A percentile compares a stretch with the other conserved stretches of the same genome.
Evolutionary conservation across 2,113 vertebrate species (phyloP).

Genomic region (Vimba vimba): DNA sequence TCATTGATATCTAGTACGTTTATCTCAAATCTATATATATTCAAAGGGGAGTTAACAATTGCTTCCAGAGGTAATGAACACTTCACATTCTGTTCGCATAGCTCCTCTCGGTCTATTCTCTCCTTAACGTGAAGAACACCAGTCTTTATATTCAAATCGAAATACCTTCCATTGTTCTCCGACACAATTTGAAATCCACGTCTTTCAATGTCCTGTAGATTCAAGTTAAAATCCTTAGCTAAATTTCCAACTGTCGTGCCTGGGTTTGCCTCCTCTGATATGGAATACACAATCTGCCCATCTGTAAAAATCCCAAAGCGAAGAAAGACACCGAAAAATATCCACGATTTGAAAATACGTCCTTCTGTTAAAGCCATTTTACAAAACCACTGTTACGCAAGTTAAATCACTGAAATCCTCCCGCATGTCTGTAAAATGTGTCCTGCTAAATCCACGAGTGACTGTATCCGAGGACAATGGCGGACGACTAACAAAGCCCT

Average conservation of each 20-base stretch:
- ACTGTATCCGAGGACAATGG: conserved; percentile 27
- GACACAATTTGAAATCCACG: conserved; percentile 52
- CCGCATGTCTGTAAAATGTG: neutral
- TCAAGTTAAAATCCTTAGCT: conserved; percentile 59
- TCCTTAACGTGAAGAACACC: conserved; percentile 53
- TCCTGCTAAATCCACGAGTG: neutral
- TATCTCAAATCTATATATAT: conserved; percentile 58
- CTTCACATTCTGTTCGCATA: conserved; percentile 45
- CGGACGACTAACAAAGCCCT: conserved; percentile 66
- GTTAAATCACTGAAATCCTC: neutral
- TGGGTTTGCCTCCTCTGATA: conserved; percentile 51
- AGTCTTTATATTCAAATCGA: conserved; percentile 53
- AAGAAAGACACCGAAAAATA: conserved; percentile 50
- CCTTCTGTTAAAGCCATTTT: conserved; percentile 29
- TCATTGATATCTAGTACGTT: conserved; percentile 59
- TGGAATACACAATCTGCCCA: conserved; percentile 56
- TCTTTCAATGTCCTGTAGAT: conserved; percentile 52
- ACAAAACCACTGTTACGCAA: neutral
- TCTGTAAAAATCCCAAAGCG: conserved; percentile 42
- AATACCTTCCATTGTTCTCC: conserved; percentile 55
- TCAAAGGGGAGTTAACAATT: conserved; percentile 48
- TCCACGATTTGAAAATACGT: conserved; percentile 5
- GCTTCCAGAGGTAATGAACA: conserved; percentile 57
- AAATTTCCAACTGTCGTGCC: conserved; percentile 58
- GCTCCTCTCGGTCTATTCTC: conserved; percentile 56